Evolutionary conservation across 2,113 vertebrate species (phyloP).

Genomic region (Cyanoliseus patagonus): DNA sequence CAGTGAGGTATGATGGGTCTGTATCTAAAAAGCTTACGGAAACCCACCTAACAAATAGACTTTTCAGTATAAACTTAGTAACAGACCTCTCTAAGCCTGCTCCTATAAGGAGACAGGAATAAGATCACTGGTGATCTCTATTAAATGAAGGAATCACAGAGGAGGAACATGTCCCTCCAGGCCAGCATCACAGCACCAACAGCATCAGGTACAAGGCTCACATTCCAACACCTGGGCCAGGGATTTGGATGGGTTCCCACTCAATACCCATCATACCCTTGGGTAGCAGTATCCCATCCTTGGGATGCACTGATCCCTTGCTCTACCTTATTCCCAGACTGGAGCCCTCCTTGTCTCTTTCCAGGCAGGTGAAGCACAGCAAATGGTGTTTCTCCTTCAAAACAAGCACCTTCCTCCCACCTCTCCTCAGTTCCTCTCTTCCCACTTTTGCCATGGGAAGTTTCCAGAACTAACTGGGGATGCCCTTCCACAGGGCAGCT

Average conservation of each 20-base stretch:
- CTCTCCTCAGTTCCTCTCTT: not conserved
- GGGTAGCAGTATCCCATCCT: not conserved
- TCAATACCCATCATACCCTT: not conserved
- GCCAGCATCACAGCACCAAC: not conserved
- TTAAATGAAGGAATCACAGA: not conserved
- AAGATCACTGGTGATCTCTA: not conserved
- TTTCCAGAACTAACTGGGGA: not conserved
- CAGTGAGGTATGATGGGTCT: not conserved
- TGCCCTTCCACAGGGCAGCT: not conserved
- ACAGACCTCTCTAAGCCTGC: not conserved
- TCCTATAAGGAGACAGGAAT: not conserved
- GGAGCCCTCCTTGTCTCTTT: not conserved
- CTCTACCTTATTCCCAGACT: not conserved
- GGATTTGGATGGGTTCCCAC: not conserved
- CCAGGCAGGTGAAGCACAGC: not conserved
- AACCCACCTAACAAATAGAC: not conserved
- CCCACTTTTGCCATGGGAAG: not conserved
- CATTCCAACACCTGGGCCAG: not conserved
- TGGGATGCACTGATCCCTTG: not conserved
- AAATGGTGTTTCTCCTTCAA: not conserved
- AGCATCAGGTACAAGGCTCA: not conserved
- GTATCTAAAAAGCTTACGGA: not conserved
- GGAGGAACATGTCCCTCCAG: fast-evolving
- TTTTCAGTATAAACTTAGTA: not conserved
- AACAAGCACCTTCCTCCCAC: not conserved